Percentiles rank a stretch among this genome's conserved stretches.
Evolutionary conservation across 2,797 vertebrate species (phyloP).

Genomic region (Gymnoscopelus microlampas): DNA sequence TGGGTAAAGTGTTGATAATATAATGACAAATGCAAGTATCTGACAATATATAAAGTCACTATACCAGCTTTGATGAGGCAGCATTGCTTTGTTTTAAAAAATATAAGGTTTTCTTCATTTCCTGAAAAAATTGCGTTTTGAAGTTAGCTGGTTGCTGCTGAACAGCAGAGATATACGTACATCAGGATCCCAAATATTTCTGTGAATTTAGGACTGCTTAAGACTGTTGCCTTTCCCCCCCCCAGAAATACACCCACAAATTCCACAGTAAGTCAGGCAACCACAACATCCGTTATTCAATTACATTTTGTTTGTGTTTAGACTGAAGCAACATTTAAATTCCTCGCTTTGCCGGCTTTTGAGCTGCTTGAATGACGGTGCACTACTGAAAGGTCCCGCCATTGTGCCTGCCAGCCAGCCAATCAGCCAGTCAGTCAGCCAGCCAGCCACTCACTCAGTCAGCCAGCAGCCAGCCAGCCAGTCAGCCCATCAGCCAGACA

Average conservation of each 20-base stretch:
- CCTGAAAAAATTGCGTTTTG: no score
- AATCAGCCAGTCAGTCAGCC: conserved; percentile 18
- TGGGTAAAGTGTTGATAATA: no score
- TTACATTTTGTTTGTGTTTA: conserved; percentile 52
- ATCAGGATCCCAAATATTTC: background rate
- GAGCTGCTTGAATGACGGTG: conserved; percentile 28
- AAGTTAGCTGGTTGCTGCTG: no score
- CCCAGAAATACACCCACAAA: background rate
- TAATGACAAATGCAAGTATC: no score
- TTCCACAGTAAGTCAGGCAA: background rate
- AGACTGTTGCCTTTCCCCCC: no score
- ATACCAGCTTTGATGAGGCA: no score
- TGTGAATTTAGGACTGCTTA: background rate
- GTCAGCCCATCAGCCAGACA: conserved; percentile 53
- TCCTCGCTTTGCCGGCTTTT: conserved; percentile 68
- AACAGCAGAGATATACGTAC: no score
- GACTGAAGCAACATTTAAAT: conserved; percentile 81
- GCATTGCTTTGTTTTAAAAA: no score
- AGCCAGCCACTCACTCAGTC: conserved; percentile 55
- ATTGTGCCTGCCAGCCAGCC: conserved; percentile 35
- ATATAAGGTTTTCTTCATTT: no score
- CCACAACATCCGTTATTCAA: conserved; percentile 65
- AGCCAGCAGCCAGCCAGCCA: conserved; percentile 47
- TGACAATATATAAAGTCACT: no score
- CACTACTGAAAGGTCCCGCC: conserved; percentile 77